Conservation (phyloP, 2,797 vertebrate species). For the Arnoldichthys spilopterus region DNA sequence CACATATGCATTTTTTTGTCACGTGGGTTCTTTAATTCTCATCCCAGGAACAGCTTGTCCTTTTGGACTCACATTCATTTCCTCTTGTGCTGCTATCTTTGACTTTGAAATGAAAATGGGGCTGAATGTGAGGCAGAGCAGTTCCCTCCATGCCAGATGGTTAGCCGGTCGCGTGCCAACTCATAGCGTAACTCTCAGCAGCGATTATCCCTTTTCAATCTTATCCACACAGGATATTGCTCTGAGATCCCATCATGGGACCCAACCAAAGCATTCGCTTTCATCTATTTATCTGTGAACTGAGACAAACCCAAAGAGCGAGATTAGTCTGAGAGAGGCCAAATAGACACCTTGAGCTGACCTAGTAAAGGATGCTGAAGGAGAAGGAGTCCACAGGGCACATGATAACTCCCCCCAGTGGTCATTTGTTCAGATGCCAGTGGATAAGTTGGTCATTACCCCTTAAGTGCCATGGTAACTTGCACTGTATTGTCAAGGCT, state of each 20-base stretch:
- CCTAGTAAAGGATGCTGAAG: conserved; percentile 14
- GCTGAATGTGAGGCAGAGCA: conserved; percentile 48
- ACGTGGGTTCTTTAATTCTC: conserved; percentile 63
- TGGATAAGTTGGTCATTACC: conserved; percentile 14
- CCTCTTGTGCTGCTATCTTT: conserved; percentile 61
- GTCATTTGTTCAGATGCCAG: conserved; percentile 26
- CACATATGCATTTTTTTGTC: conserved; percentile 58
- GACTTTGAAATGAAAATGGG: conserved; percentile 59
- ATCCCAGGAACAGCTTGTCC: conserved; percentile 63
- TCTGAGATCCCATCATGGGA: conserved; percentile 58
- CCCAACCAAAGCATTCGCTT: conserved; percentile 42
- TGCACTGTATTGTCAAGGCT: conserved; percentile 11
- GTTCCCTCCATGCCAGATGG: conserved; percentile 69
- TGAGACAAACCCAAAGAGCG: conserved; percentile 32
- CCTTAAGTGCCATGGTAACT: neutral
- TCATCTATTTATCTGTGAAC: conserved; percentile 45
- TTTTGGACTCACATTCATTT: conserved; percentile 65
- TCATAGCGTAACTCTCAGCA: conserved; percentile 46
- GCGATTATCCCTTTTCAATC: conserved; percentile 64
- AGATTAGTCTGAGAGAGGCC: conserved; percentile 6
- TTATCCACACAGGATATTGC: conserved; percentile 69
- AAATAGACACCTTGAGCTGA: conserved; percentile 23
- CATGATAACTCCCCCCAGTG: conserved; percentile 35
- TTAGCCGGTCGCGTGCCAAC: conserved; percentile 55
- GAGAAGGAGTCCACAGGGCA: conserved; percentile 10